phyloP scores from a whole-genome alignment of 2,888 invertebrate species.

The Rhagium mordax region DNA sequence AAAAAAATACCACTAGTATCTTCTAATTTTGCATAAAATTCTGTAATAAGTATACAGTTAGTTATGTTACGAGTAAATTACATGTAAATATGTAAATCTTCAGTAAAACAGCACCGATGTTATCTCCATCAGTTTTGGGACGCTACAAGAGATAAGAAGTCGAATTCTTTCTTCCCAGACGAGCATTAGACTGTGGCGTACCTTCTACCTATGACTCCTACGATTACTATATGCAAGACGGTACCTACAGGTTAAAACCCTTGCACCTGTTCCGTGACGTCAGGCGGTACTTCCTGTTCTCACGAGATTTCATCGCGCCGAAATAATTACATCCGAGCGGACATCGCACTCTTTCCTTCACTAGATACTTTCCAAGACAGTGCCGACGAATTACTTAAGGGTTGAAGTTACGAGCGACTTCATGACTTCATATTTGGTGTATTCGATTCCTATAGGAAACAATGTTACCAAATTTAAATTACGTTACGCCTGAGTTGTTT shows the following conservation, averaged over 20 bases:
- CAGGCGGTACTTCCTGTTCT: conserved; percentile 68
- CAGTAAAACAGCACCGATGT: neutral
- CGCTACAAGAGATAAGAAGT: neutral
- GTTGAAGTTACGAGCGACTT: neutral
- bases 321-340: conserved; percentile 68
- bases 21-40: neutral
- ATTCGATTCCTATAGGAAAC: no score
- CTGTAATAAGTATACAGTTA: neutral
- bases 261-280: conserved; percentile 67
- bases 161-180: neutral
- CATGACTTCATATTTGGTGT: neutral
- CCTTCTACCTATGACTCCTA: conserved; percentile 15
- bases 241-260: conserved; percentile 62
- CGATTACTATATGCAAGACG: conserved; percentile 37
- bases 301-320: conserved; percentile 70
- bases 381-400: conserved; percentile 24
- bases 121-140: neutral
- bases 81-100: neutral
- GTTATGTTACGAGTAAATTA: neutral
- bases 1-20: no score
- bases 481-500: no score
- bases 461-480: no score
- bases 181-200: neutral
- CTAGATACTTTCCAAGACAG: conserved; percentile 36
- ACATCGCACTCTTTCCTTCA: conserved; percentile 55